Evolutionary conservation across 1,140 invertebrate genomes (phyloP), one percentile per base, ranked within the genome.

Genomic region (Drosophila pectinifera): DNA sequence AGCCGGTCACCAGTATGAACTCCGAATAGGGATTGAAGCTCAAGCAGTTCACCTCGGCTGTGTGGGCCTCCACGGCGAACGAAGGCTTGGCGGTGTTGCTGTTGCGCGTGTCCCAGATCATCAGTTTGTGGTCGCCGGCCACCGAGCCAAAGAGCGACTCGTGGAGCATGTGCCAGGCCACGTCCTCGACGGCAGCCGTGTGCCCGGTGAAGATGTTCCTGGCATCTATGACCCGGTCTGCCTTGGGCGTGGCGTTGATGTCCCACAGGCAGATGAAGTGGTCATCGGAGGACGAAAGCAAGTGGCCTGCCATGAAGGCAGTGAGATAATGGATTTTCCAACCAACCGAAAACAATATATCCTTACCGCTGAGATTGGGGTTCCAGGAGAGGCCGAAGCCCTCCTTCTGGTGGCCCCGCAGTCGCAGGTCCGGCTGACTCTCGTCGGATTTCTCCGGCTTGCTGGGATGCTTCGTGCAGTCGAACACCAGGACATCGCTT

Each of bases 201-300:
- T 99, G 99, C 1, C 98, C 99, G 8, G 97, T 99, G 92, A 99
- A 99, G 76, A 99, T 99, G 3, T 97, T 99, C 93, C 98, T 98
- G 5, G 99, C 99, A 92, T 99, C 98, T 72, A 99, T 97, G 5
- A 98, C 96, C 63, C 97, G 94, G 70, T 97, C 96, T 90, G 99
- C 97, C 93, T 98, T 98, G 0, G 98, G 97, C 0, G 97, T 97
- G 10, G 97, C 97, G 92, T 99, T 99, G 31, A 99, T 99, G 93
- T 99, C 98, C 99, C 99, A 99, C 63, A 99, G 93, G 92, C 99
- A 99, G 77, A 99, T 99, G 18, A 98, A 99, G 93, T 99, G 98
- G 93, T 99, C 99, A 93, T 99, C 99, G 57, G 94, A 94, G 18
- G 99, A 99, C 90, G 98, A 99, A 1, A 99, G 93, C 24, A 99